Evolutionary conservation across 64 coral and sea anemone species (phyloP), one percentile per base, ranked within the genome.

Genomic region (Stichodactyla helianthus): DNA sequence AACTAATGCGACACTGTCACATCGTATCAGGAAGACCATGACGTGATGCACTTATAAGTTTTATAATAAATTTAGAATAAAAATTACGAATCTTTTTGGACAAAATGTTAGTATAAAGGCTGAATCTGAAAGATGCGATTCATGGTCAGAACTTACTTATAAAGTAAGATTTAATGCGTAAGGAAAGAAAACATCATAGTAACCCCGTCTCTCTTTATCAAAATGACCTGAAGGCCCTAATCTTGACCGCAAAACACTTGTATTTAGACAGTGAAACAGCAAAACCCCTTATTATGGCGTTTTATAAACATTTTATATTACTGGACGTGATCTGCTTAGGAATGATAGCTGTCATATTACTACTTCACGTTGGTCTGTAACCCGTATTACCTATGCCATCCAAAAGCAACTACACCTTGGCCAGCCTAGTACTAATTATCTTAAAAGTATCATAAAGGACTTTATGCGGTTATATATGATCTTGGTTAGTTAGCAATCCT

Each of bases 221-320:
- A 74, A 74, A 74, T 74, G 68, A 74, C 68, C 68, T 31, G 22
- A 20, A 74, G 22, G 68, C 68, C 4, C 68, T 74, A 74, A 28
- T 74, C 68, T 65, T 74, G 68, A 31, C 68, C 25, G 26, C 22
- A 74, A 74, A 74, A 74, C 27, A 25, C 68, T 13, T 31, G 68
- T 74, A 74, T 74, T 74, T 74, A 74, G 68, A 74, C 68, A 74
- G 25, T 31, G 68, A 27, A 74, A 31, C 12, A 74, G 0, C 25
- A 31, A 74, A 74, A 74, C 26, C 25, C 0, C 22, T 74, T 27
- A 74, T 74, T 74, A 74, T 74, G 10, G 68, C 68, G 6, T 74
- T 74, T 74, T 27, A 74, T 25, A 74, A 74, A 28, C 68, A 74
- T 35, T 74, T 35, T 74, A n/a, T 74, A 23, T 74, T 74, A 74